Evolutionary conservation across 2,113 vertebrate genomes (phyloP), one percentile per base, ranked within the genome.

Genomic region (Callorhinus ursinus): DNA sequence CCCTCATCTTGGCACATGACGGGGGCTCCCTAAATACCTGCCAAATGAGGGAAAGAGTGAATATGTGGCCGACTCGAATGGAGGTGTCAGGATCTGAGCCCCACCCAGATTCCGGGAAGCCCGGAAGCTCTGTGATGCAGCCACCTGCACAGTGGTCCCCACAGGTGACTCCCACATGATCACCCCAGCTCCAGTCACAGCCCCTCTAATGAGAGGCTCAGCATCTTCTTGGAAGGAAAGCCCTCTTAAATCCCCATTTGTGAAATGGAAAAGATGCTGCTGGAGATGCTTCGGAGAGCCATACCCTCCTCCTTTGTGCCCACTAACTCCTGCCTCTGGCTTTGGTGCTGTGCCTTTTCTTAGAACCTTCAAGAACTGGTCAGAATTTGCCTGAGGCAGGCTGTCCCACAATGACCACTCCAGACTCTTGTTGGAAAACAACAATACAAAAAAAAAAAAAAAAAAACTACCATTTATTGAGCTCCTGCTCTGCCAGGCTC

Each of bases 221-320:
- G 65, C 77, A 4, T 61, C 77, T 85, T 28, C 93, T 53, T 55
- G 7, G 33, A 72, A 93, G 49, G 69, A 90, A 74, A 15, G 14
- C 15, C 24, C 55, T 81, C 59, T 77, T 77, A 46, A 26, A 42
- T 22, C 65, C 36, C 77, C 76, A 33, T 12, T 57, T 53, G 28
- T 42, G 80, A 59, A 63, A 18, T 53, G 80, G 46, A 31, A 65
- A 61, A 42, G 31, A 74, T 65, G 24, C 26, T 10, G 15, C 83
- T 65, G 61, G 63, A 53, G 28, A 26, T 67, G 22, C 5, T 77
- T 61, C 46, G 28, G 28, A 88, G 71, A 74, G 24, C 57, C 5
- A 0, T 1, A 0, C 0, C 19, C 6, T 0, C 2, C 51, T 82
- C 11, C 13, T 13, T 67, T 39, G 16, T 33, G 19, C 26, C 26